Conservation (phyloP, 2,113 vertebrate species). For the Channa maculata region DNA sequence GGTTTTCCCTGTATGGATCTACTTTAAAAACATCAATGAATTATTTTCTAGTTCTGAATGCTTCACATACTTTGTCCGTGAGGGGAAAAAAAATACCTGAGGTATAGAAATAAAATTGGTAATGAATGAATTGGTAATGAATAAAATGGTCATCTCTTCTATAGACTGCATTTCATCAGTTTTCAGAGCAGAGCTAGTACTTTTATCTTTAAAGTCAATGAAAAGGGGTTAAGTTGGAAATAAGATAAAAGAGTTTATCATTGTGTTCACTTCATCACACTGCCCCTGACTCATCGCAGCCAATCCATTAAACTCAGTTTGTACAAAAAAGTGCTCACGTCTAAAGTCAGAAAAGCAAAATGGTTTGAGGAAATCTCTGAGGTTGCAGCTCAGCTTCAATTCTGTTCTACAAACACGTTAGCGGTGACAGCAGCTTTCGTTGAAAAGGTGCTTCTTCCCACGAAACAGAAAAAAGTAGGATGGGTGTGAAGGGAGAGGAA, state of each 20-base stretch:
- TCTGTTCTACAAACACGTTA: conserved; percentile 33
- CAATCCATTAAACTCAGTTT: conserved; percentile 47
- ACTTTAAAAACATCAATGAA: conserved; percentile 3
- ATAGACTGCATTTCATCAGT: conserved; percentile 29
- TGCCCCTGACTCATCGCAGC: conserved; percentile 36
- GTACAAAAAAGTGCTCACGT: conserved; percentile 38
- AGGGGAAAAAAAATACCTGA: neutral
- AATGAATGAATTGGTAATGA: too few relatives aligned
- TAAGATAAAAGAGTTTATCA: conserved; percentile 41
- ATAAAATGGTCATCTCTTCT: conserved; percentile 9
- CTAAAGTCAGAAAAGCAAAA: conserved; percentile 38
- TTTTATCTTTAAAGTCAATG: conserved; percentile 52
- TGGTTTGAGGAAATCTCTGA: conserved; percentile 48
- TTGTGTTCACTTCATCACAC: conserved; percentile 26
- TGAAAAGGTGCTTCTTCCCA: conserved; percentile 23
- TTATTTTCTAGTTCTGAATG: neutral
- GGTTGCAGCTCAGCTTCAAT: conserved; percentile 30
- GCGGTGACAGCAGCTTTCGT: conserved; percentile 26
- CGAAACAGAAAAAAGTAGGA: conserved; percentile 27
- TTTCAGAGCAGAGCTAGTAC: conserved; percentile 8
- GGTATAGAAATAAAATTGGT: neutral
- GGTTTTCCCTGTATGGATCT: neutral
- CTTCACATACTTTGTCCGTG: neutral
- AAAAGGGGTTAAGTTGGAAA: conserved; percentile 36
- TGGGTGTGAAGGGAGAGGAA: conserved; percentile 15